phyloP scores from a whole-genome alignment of 1,140 invertebrate genomes.

The Goniozus legneri region DNA sequence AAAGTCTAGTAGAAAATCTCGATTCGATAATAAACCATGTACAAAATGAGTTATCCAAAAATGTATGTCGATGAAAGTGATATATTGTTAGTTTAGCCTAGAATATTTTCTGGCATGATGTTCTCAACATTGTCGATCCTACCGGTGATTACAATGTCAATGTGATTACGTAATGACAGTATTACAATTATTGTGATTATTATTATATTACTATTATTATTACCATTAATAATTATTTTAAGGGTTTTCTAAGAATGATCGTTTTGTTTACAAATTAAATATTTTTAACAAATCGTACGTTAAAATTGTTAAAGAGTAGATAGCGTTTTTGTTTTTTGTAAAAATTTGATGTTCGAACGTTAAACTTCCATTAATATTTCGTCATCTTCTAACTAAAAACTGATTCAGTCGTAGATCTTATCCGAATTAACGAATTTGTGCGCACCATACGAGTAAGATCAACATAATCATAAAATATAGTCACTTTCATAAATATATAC shows the following conservation, averaged over 20 bases:
- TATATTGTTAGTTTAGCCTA: too few species aligned
- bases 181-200: slow-evolving; percentile 13
- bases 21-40: slow-evolving; percentile 9
- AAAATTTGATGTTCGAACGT: slow-evolving; percentile 13
- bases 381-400: neutral
- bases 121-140: neutral
- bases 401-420: neutral
- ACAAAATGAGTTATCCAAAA: neutral
- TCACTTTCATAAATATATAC: neutral
- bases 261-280: neutral
- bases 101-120: slow-evolving; percentile 6
- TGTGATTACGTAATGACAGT: slow-evolving; percentile 2
- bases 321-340: slow-evolving; percentile 18
- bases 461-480: neutral
- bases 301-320: slow-evolving; percentile 14
- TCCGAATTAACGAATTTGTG: neutral
- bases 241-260: neutral
- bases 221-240: neutral
- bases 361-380: slow-evolving; percentile 16
- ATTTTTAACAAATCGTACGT: neutral
- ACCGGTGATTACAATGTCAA: slow-evolving; percentile 6
- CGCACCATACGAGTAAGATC: neutral
- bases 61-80: neutral
- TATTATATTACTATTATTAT: neutral
- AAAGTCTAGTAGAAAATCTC: slow-evolving; percentile 21